Conservation (phyloP, 2,888 invertebrate genomes). For the Pheosia tremula region DNA sequence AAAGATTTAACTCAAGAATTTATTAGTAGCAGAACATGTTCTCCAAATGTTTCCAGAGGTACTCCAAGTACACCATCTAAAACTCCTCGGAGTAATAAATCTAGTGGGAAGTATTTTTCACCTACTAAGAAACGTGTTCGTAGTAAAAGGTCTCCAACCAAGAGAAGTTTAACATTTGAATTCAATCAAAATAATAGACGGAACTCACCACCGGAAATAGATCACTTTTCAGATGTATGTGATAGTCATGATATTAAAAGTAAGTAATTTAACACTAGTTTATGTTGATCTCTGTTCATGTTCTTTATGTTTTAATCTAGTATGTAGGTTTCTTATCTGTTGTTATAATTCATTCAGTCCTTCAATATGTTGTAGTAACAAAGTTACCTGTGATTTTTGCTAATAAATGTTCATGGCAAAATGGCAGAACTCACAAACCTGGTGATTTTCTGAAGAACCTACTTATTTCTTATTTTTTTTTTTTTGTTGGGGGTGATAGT, state of each 20-base stretch:
- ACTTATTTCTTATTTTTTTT: too few species aligned
- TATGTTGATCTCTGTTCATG: too few species aligned
- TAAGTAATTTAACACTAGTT: constrained; percentile 43
- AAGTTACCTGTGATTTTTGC: too few species aligned
- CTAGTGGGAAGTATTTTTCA: constrained; percentile 59
- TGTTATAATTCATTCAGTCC: too few species aligned
- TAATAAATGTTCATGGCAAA: too few species aligned
- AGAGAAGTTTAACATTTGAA: constrained; percentile 50
- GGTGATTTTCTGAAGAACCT: too few species aligned
- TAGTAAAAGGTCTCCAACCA: constrained; percentile 46
- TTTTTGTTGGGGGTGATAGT: too few species aligned
- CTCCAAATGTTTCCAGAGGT: neutral
- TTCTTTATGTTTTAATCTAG: too few species aligned
- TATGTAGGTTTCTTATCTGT: too few species aligned
- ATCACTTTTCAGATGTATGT: constrained; percentile 37
- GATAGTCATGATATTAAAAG: constrained; percentile 68
- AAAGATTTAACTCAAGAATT: constrained; percentile 2
- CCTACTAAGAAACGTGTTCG: constrained; percentile 62
- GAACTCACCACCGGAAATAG: constrained; percentile 22
- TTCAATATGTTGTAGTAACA: too few species aligned
- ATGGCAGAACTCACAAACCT: too few species aligned
- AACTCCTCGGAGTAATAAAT: constrained; percentile 37
- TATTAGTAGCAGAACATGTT: neutral
- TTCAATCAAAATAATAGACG: constrained; percentile 23
- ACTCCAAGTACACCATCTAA: constrained; percentile 38